Evolutionary conservation across 2,797 vertebrate genomes (phyloP).

Genomic region (Eidolon dupreanum): DNA sequence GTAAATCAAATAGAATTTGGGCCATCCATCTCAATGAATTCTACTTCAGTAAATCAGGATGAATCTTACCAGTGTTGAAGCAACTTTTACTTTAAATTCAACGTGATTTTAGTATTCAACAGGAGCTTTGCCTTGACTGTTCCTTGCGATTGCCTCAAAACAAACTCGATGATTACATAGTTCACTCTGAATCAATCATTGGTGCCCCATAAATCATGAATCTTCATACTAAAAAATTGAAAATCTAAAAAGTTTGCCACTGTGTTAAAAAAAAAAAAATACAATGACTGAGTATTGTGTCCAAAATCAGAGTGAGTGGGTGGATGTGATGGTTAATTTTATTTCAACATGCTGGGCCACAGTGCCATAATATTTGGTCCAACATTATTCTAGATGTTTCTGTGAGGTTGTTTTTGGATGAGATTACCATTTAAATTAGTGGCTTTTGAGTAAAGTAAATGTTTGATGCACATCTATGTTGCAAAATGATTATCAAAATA

Average conservation of each 20-base stretch:
- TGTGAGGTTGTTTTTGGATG: background rate
- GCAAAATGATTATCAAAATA: background rate
- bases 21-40: background rate
- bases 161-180: background rate
- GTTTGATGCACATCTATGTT: background rate
- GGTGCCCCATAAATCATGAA: conserved; percentile 51
- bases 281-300: background rate
- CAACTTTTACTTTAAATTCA: background rate
- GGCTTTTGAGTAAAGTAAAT: background rate
- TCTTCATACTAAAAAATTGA: background rate
- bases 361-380: background rate
- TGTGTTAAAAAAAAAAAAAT: background rate
- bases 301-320: background rate
- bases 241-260: background rate
- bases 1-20: background rate
- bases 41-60: background rate
- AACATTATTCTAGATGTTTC: background rate
- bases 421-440: background rate
- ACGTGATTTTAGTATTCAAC: conserved; percentile 40
- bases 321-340: background rate
- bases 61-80: background rate
- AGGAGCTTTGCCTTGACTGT: conserved; percentile 48
- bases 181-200: conserved; percentile 9
- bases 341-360: background rate
- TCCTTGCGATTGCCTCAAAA: conserved; percentile 50